phyloP scores from a whole-genome alignment of 1,140 invertebrate species.

The Rhopalosiphum maidis region DNA sequence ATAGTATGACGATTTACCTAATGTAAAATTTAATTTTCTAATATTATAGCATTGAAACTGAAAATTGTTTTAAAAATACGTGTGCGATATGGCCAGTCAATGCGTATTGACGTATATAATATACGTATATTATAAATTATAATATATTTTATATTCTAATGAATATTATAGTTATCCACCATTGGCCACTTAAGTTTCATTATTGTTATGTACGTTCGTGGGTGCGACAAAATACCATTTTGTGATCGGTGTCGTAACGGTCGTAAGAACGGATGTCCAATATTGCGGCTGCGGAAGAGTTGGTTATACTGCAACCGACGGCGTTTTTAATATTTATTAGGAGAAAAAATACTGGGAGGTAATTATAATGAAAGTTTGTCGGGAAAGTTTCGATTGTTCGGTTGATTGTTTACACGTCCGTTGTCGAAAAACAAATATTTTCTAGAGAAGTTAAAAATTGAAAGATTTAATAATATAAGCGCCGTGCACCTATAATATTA shows the following conservation, averaged over 20 bases:
- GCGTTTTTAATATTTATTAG: conserved; percentile 1
- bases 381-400: background rate
- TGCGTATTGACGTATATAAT: no score
- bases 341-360: background rate
- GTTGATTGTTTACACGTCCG: background rate
- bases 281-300: background rate
- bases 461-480: background rate
- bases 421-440: background rate
- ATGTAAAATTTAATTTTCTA: no score
- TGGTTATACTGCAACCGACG: background rate
- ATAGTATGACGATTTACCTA: no score
- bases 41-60: no score
- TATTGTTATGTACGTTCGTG: background rate
- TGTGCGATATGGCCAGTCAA: no score
- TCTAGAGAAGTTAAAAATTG: background rate
- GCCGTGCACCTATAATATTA: background rate
- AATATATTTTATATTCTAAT: background rate
- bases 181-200: background rate
- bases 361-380: conserved; percentile 3
- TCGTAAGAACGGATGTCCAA: background rate
- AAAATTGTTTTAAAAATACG: no score
- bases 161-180: background rate
- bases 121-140: no score
- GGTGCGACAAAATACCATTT: background rate
- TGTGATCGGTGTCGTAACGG: background rate